phyloP scores from a whole-genome alignment of 2,113 vertebrate genomes.

The Geothlypis trichas region DNA sequence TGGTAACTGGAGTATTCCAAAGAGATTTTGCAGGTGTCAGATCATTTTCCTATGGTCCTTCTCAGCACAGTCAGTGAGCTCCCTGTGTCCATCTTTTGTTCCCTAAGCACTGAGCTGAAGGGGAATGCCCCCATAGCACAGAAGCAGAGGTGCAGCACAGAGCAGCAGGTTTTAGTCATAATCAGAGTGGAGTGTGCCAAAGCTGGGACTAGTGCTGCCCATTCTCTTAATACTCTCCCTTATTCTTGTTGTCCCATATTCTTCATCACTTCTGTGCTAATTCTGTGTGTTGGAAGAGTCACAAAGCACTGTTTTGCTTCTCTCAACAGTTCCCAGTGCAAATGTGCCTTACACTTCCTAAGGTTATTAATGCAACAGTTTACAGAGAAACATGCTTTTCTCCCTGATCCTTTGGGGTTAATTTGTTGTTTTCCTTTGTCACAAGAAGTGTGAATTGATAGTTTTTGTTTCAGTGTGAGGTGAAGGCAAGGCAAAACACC shows the following conservation, averaged over 20 bases:
- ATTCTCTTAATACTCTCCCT: neutral
- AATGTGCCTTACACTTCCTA: neutral
- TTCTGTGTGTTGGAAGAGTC: neutral
- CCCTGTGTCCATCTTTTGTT: neutral
- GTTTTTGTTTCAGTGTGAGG: neutral
- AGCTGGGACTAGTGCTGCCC: neutral
- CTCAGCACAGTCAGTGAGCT: neutral
- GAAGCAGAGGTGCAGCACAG: neutral
- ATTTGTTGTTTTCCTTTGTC: neutral
- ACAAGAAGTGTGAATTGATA: neutral
- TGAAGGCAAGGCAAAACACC: fast-evolving
- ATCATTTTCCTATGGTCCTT: neutral
- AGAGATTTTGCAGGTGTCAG: neutral
- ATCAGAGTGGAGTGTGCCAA: neutral
- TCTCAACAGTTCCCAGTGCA: neutral
- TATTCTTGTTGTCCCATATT: neutral
- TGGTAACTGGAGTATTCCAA: neutral
- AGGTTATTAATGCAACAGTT: neutral
- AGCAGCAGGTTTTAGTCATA: neutral
- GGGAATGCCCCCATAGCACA: neutral
- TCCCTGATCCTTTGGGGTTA: neutral
- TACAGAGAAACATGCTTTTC: neutral
- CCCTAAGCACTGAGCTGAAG: neutral
- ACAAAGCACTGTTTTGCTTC: neutral
- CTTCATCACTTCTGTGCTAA: fast-evolving